Evolutionary conservation across 37 sponge, comb jelly and placozoan genomes (phyloP).

Genomic region (Theonella swinhoei): DNA sequence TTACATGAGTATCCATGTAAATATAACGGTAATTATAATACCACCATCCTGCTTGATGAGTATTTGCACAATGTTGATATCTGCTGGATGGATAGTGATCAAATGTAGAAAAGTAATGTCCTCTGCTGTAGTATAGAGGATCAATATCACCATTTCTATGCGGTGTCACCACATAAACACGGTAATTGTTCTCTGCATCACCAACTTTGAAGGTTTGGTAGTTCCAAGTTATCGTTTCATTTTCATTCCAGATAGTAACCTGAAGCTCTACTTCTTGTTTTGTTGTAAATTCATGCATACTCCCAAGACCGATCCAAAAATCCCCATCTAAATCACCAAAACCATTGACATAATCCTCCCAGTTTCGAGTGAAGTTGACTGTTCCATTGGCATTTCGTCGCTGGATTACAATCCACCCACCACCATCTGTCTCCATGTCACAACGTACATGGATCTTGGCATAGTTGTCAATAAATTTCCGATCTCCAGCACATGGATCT

Average conservation of each 20-base stretch:
- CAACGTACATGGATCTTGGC: no score
- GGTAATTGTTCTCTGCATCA: neutral
- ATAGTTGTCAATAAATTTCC: no score
- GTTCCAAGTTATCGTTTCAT: neutral
- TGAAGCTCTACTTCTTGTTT: neutral
- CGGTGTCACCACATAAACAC: neutral
- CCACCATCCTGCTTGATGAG: neutral
- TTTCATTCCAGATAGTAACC: neutral
- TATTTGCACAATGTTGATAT: neutral
- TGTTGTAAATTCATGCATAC: neutral
- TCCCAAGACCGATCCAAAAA: neutral
- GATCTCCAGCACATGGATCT: no score
- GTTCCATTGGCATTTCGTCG: neutral
- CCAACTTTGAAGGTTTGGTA: neutral
- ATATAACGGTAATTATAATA: neutral
- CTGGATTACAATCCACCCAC: neutral
- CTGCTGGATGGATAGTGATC: neutral
- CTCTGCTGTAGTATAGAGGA: no score
- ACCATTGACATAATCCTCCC: neutral
- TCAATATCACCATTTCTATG: neutral
- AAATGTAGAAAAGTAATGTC: no score
- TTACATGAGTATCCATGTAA: no score
- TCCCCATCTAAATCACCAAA: neutral
- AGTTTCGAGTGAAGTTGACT: neutral
- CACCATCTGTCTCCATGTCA: neutral